Percentiles rank a stretch among this genome's conserved stretches.
phyloP scores from a whole-genome alignment of 2,113 vertebrate species.

The Ivindomyrus marchei region DNA sequence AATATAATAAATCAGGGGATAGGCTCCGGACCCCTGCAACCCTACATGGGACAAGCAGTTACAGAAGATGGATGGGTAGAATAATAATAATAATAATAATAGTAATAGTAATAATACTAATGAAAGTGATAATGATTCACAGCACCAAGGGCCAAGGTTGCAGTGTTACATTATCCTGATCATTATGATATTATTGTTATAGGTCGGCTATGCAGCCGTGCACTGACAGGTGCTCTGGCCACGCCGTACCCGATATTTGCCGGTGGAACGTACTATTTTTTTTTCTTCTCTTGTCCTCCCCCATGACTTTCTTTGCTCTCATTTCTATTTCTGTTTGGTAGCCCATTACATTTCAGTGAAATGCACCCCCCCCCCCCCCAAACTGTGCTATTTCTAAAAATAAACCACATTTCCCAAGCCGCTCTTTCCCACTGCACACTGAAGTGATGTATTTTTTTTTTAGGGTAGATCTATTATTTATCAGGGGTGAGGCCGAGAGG shows the following conservation, averaged over 20 bases:
- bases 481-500: background rate
- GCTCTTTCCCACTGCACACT: background rate
- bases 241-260: conserved; percentile 26
- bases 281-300: conserved; percentile 33
- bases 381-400: conserved; percentile 25
- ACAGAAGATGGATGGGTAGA: background rate
- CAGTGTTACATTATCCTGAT: background rate
- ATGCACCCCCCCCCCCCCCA: conserved; percentile 15
- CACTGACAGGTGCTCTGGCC: conserved; percentile 20
- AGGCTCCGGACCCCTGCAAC: background rate
- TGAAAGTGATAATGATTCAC: background rate
- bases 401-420: conserved; percentile 22
- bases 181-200: background rate
- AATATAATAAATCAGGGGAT: background rate
- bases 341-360: conserved; percentile 33
- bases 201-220: conserved; percentile 12
- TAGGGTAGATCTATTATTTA: conserved; percentile 6
- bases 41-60: background rate
- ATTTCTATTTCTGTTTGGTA: conserved; percentile 43
- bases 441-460: background rate
- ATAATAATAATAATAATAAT: background rate
- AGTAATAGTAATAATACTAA: background rate
- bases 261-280: conserved; percentile 22
- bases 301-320: conserved; percentile 31
- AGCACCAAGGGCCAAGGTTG: background rate